These are phyloP conservation scores for Schizaphis graminum DNA, from an alignment of 2,888 invertebrate species.

Conservation along the genomic window DNA sequence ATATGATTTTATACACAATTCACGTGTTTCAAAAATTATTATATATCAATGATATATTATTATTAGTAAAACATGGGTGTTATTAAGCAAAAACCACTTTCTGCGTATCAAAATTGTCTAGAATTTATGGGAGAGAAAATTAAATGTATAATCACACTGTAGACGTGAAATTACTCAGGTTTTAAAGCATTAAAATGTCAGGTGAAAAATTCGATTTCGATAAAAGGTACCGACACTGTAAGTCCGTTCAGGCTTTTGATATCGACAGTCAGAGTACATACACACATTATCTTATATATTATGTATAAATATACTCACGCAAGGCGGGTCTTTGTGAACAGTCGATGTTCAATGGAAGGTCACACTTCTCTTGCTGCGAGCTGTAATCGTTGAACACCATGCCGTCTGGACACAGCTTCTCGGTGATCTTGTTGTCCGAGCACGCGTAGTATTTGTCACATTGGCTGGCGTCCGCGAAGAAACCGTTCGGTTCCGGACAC, in stretches of 20 bases:
- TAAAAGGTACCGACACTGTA: not conserved
- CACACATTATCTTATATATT: not conserved
- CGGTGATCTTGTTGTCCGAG: conserved; percentile 80
- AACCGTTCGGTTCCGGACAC: conserved; percentile 87
- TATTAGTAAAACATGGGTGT: not conserved
- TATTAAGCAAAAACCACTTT: not conserved
- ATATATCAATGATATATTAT: not conserved
- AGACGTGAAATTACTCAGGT: not conserved
- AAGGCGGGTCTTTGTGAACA: conserved; percentile 82
- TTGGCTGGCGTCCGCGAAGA: conserved; percentile 87
- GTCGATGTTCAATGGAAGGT: conserved; percentile 88
- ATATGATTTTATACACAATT: not conserved
- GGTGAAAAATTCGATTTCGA: not conserved
- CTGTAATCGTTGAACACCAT: conserved; percentile 92
- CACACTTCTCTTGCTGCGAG: conserved; percentile 86
- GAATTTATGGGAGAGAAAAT: not conserved
- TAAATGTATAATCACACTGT: not conserved
- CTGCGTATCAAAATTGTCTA: not conserved
- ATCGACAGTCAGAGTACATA: not conserved
- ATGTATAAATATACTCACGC: conserved; percentile 76
- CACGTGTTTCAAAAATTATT: not conserved
- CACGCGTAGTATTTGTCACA: conserved; percentile 92
- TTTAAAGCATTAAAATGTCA: not conserved
- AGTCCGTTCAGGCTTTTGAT: not conserved
- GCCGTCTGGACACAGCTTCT: conserved; percentile 88